Conservation (phyloP, 2,888 invertebrate species). For the Xanthostigma xanthostigma region DNA sequence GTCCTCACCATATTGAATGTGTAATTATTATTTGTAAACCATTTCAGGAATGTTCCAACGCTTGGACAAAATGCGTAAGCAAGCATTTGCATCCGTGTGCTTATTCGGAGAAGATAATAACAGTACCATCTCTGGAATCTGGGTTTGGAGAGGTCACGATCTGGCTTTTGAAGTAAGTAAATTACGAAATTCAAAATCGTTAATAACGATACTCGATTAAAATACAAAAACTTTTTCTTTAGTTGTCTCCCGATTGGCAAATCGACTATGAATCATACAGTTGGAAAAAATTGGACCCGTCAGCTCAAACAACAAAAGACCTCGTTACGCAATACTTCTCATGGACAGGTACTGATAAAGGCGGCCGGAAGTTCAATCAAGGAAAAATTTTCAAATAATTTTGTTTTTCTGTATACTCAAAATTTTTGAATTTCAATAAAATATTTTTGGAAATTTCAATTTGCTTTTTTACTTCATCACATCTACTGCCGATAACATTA, state of each 20-base stretch:
- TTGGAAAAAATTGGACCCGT: slow-evolving; percentile 87
- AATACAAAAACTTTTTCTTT: slow-evolving; percentile 18
- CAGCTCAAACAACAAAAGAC: slow-evolving; percentile 65
- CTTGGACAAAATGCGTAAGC: slow-evolving; percentile 94
- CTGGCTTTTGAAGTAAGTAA: slow-evolving; percentile 64
- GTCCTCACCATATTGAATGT: no score
- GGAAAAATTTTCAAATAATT: slow-evolving; percentile 97
- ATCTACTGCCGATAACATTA: no score
- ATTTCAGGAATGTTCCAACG: slow-evolving; percentile 89
- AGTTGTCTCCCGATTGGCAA: slow-evolving; percentile 85
- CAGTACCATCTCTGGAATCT: slow-evolving; percentile 88
- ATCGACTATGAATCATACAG: slow-evolving; percentile 92
- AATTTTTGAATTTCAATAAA: no score
- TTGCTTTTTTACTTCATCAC: no score
- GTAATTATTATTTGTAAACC: no score
- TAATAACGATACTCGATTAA: no score
- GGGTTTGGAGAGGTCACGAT: slow-evolving; percentile 96
- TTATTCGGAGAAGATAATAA: slow-evolving; percentile 87
- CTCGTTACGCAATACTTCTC: slow-evolving; percentile 80
- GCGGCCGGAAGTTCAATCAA: slow-evolving; percentile 89
- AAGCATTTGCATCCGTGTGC: slow-evolving; percentile 85
- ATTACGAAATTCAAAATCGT: not conserved
- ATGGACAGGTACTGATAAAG: slow-evolving; percentile 75
- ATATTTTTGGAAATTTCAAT: no score
- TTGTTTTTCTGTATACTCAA: not conserved